Base-by-base conservation (phyloP, 2,113 vertebrate species). In the Donacobius atricapilla region DNA sequence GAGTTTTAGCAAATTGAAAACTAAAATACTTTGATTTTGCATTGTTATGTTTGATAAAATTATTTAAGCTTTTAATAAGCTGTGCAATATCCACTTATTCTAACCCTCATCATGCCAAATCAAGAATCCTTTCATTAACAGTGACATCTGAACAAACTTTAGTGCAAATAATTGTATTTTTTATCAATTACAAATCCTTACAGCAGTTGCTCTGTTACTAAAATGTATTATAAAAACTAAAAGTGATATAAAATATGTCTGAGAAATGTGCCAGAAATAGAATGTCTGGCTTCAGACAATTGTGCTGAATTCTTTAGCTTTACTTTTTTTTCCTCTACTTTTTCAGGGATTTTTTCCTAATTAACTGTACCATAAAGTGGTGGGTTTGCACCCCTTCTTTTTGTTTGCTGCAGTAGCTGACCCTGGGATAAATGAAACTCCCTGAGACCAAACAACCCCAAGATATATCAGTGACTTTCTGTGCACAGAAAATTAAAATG, bases 401-500 rank as follows among this genome's bases (percentile, higher is more conserved):
- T 83, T 85, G 75, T 85, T 75, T 90, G 51, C 53, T 81, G 71
- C 75, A 86, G 45, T 42, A 96, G 91, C 11, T 87, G 64, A 87
- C 93, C 45, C 70, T 89, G 86, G 85, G 82, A 92, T 76, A 91
- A 94, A 94, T 63, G 78, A 82, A 94, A 54, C 44, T 63, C 92
- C 80, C 70, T 37, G 37, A 91, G 82, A 76, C 42, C 97, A 92
- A 95, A 96, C 22, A 91, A 84, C 93, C 63, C 68, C 81, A 91
- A 85, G 5, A 20, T 89, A 16, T 45, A 77, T n/a, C 76, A 76
- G 48, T 18, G 35, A 95, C 78, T 90, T 94, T 75, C 57, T 63
- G 60, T 40, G 75, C 69, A 45, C 1, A 73, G 23, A 86, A 84
- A 50, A 90, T 65, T 69, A 87, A 90, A 83, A 95, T 70, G 24